Evolutionary conservation across 2,888 invertebrate species (phyloP).

Genomic region (Zootermopsis nevadensis): DNA sequence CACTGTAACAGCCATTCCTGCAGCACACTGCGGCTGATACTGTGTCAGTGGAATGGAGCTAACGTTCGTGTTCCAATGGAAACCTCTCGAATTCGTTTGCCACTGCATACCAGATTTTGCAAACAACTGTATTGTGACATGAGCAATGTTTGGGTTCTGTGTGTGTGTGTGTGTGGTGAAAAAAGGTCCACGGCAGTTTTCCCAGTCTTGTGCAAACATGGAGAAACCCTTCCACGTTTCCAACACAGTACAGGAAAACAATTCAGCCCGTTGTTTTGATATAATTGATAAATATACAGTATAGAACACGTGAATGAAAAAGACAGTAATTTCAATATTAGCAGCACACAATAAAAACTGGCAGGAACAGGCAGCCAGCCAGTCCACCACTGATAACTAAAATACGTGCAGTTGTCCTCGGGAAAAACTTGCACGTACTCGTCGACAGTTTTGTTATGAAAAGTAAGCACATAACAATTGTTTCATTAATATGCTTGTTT

Average conservation of each 20-base stretch:
- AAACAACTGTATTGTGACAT: constrained; percentile 41
- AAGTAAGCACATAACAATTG: too few relatives aligned
- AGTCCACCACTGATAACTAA: background rate
- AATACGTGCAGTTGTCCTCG: too few relatives aligned
- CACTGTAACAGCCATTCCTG: background rate
- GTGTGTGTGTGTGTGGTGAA: constrained; percentile 17
- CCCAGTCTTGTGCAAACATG: constrained; percentile 39
- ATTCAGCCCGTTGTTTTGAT: constrained; percentile 29
- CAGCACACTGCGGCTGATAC: background rate
- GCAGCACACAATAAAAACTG: background rate
- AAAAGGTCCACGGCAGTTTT: constrained; percentile 7
- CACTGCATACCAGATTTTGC: constrained; percentile 37
- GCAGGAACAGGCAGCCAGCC: background rate
- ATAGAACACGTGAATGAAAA: constrained; percentile 5
- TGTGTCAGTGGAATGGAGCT: background rate
- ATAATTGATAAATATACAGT: constrained; percentile 40
- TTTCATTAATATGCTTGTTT: too few relatives aligned
- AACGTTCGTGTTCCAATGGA: constrained; percentile 35
- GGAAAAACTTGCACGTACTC: too few relatives aligned
- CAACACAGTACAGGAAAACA: constrained; percentile 40
- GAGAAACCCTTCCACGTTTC: constrained; percentile 29
- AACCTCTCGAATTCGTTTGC: constrained; percentile 40
- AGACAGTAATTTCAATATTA: constrained; percentile 33
- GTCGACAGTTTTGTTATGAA: too few relatives aligned
- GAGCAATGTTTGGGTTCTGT: constrained; percentile 14